These are phyloP conservation scores for Heliconius hewitsoni DNA, from an alignment of 1,140 invertebrate species.

Conservation along the genomic window DNA sequence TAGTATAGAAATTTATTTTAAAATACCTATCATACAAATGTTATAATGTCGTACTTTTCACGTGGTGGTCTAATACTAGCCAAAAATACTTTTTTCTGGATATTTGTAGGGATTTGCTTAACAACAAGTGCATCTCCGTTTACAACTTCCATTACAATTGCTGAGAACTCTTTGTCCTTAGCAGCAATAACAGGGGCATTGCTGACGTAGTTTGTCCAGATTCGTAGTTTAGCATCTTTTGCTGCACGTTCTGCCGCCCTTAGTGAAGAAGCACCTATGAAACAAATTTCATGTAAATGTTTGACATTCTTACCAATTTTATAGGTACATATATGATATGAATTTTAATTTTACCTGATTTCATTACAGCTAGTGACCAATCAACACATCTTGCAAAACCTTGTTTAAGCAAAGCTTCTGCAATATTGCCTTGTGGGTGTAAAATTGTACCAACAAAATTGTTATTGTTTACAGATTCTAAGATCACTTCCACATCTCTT, in stretches of 20 bases:
- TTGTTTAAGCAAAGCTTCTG: conserved; percentile 93
- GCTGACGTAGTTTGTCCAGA: conserved; percentile 94
- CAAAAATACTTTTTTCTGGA: conserved; percentile 95
- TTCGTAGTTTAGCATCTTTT: conserved; percentile 91
- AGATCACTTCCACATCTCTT: conserved; percentile 94
- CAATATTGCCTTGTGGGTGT: conserved; percentile 97
- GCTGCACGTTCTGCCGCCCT: conserved; percentile 92
- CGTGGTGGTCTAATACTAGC: conserved; percentile 96
- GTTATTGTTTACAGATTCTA: conserved; percentile 95
- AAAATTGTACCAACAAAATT: conserved; percentile 97
- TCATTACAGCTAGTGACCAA: conserved; percentile 96
- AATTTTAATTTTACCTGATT: conserved; percentile 80
- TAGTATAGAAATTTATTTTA: background rate
- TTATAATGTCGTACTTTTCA: conserved; percentile 78
- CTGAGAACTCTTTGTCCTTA: conserved; percentile 93
- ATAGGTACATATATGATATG: background rate
- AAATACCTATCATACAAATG: background rate
- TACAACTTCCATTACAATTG: conserved; percentile 94
- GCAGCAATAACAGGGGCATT: conserved; percentile 85
- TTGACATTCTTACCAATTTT: background rate
- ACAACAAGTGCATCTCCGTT: conserved; percentile 96
- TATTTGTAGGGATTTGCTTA: conserved; percentile 87
- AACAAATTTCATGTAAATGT: background rate
- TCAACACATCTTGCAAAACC: conserved; percentile 98
- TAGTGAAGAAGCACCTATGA: conserved; percentile 89